Conservation (phyloP, 1,140 invertebrate genomes). For the Galendromus occidentalis region DNA sequence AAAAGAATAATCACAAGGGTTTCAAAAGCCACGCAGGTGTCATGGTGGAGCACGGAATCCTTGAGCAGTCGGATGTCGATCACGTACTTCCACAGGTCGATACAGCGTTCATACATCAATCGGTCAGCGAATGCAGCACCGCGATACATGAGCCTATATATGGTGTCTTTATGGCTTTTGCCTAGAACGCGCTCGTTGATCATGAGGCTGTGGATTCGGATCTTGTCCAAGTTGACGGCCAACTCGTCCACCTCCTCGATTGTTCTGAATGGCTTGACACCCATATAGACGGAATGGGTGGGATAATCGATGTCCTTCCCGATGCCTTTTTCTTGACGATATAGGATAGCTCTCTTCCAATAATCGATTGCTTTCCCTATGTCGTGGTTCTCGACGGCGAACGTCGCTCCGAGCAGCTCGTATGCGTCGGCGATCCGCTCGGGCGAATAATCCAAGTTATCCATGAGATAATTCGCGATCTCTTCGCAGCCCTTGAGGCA, state of each 20-base stretch:
- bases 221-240: slow-evolving; percentile 49
- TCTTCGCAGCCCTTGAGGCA: slow-evolving; percentile 63
- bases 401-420: slow-evolving; percentile 61
- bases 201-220: slow-evolving; percentile 57
- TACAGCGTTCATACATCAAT: slow-evolving; percentile 56
- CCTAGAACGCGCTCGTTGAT: slow-evolving; percentile 63
- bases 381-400: slow-evolving; percentile 54
- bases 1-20: slow-evolving; percentile 46
- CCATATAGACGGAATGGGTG: slow-evolving; percentile 38
- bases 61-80: slow-evolving; percentile 53
- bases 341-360: slow-evolving; percentile 39
- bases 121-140: slow-evolving; percentile 70
- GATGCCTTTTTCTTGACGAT: slow-evolving; percentile 21
- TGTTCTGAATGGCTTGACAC: slow-evolving; percentile 46
- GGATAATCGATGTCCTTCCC: slow-evolving; percentile 27
- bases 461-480: slow-evolving; percentile 54
- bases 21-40: slow-evolving; percentile 62
- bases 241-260: slow-evolving; percentile 46
- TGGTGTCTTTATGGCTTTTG: slow-evolving; percentile 54
- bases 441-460: slow-evolving; percentile 38
- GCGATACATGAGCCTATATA: slow-evolving; percentile 50
- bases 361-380: slow-evolving; percentile 29
- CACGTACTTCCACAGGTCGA: slow-evolving; percentile 59
- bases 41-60: slow-evolving; percentile 44
- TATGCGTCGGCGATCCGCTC: slow-evolving; percentile 56